Conservation (phyloP, 2,113 vertebrate species). For the Emydocephalus ijimae region DNA sequence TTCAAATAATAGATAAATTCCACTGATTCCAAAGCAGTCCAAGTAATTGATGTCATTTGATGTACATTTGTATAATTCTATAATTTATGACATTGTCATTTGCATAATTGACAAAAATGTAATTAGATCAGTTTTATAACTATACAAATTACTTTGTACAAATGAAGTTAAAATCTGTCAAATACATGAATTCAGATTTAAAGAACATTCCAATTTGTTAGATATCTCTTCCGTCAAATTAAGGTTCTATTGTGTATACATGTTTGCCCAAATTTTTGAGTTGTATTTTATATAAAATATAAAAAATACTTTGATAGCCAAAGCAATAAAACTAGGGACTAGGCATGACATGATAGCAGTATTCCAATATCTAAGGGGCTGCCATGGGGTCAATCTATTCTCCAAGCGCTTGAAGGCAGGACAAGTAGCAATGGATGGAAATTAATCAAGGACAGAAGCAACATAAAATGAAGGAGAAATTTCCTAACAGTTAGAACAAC, state of each 20-base stretch:
- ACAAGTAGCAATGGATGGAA: not conserved
- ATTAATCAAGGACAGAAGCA: too few species aligned
- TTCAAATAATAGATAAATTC: not conserved
- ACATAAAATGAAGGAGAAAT: too few species aligned
- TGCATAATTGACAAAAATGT: not conserved
- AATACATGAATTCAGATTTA: not conserved
- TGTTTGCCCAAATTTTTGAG: not conserved
- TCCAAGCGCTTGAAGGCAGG: not conserved
- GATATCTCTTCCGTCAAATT: not conserved
- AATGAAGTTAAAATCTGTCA: not conserved
- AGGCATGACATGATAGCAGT: not conserved
- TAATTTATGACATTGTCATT: not conserved
- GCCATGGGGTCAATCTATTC: too few species aligned
- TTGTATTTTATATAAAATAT: not conserved
- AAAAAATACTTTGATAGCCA: not conserved
- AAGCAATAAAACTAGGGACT: not conserved
- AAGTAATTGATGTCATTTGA: not conserved
- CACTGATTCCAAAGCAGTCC: not conserved
- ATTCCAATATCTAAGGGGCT: not conserved
- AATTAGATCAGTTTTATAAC: not conserved
- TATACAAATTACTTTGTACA: not conserved
- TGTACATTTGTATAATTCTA: not conserved
- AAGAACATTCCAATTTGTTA: not conserved
- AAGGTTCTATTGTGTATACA: not conserved
- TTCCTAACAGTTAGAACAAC: not conserved